Percentiles rank a stretch among this genome's conserved stretches.
These are phyloP conservation scores for Sebastes oblongus DNA, from an alignment of 2,797 vertebrate genomes.

Conservation along the genomic window DNA sequence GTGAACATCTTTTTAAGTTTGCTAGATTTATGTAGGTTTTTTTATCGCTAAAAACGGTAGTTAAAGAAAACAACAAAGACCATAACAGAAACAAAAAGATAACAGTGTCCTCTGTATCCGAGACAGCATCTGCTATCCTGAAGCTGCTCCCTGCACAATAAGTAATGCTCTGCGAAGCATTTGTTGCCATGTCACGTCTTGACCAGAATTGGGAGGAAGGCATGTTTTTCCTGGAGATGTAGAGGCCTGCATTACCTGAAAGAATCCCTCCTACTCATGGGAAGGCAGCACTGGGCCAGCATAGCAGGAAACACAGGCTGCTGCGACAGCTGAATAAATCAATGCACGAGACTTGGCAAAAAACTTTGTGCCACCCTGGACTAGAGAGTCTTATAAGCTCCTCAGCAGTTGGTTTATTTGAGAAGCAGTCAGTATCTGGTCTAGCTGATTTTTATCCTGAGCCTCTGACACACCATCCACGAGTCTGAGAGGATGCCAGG, in stretches of 20 bases:
- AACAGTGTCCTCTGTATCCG: background rate
- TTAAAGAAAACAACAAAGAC: background rate
- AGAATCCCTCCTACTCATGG: background rate
- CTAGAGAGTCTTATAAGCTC: background rate
- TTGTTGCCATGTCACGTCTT: conserved; percentile 5
- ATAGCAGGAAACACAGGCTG: background rate
- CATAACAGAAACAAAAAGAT: background rate
- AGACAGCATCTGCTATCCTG: background rate
- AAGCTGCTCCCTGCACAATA: background rate
- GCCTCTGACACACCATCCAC: background rate
- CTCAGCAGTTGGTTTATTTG: background rate
- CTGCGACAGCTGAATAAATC: conserved; percentile 2
- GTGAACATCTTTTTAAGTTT: background rate
- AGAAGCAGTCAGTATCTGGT: background rate
- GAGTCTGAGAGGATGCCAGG: background rate
- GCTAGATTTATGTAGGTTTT: background rate
- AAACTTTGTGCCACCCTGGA: background rate
- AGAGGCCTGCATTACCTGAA: background rate
- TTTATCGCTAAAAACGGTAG: background rate
- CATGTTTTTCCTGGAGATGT: background rate
- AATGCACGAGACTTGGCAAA: background rate
- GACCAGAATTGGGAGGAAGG: background rate
- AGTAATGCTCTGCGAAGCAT: background rate
- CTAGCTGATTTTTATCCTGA: background rate
- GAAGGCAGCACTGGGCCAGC: background rate